Percentiles rank a stretch among this genome's conserved stretches.
Conservation (phyloP, 2,113 vertebrate species). For the Lycocorax pyrrhopterus region DNA sequence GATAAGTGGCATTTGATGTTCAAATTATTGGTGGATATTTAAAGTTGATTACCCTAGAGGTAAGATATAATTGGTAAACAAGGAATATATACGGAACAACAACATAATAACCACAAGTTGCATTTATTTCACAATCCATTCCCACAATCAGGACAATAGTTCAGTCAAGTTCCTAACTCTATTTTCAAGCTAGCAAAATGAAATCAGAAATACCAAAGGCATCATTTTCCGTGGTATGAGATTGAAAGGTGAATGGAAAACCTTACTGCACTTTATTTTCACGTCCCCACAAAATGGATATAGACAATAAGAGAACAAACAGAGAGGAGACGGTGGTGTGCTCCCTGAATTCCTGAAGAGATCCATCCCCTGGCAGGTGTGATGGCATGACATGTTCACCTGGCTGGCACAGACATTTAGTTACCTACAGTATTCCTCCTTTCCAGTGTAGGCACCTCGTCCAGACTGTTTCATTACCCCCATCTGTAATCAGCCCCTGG, state of each 20-base stretch:
- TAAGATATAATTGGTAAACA: constrained; percentile 58
- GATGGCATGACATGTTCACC: background rate
- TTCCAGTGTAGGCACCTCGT: background rate
- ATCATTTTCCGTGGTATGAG: accelerated
- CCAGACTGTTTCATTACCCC: background rate
- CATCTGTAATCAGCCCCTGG: background rate
- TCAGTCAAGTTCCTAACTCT: background rate
- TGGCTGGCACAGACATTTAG: background rate
- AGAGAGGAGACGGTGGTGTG: background rate
- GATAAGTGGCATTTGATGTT: constrained; percentile 27
- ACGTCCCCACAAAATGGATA: background rate
- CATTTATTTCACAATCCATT: background rate
- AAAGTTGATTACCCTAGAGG: constrained; percentile 55
- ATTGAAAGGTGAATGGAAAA: background rate
- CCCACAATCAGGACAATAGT: background rate
- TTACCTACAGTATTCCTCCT: background rate
- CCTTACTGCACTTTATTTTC: background rate
- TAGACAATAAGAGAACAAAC: background rate
- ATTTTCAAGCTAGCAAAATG: background rate
- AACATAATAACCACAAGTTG: background rate
- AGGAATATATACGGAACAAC: constrained; percentile 36
- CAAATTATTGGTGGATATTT: constrained; percentile 47
- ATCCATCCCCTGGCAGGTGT: background rate
- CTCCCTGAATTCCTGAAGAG: background rate
- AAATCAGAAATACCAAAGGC: background rate